These are phyloP conservation scores for Chironomus striatipennis DNA, from an alignment of 1,140 invertebrate species.

Conservation along the genomic window DNA sequence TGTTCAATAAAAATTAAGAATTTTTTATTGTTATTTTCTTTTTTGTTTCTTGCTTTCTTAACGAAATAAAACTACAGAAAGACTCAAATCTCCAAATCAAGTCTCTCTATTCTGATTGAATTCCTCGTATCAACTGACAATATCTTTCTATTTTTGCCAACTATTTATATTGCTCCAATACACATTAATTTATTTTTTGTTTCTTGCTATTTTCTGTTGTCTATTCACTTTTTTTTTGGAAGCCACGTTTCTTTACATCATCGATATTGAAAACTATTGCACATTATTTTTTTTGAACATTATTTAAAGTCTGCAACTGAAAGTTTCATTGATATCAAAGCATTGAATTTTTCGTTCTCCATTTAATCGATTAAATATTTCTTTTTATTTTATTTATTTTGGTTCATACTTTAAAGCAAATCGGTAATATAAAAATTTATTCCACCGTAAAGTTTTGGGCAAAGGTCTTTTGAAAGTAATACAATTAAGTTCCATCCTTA, in stretches of 20 bases:
- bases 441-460: too few relatives aligned
- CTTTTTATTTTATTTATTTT: too few relatives aligned
- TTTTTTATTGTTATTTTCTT: neutral
- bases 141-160: constrained; percentile 10
- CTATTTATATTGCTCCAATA: constrained; percentile 19
- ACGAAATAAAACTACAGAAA: neutral
- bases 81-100: neutral
- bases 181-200: neutral
- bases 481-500: too few relatives aligned
- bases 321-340: neutral
- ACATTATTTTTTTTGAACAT: neutral
- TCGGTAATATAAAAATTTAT: too few relatives aligned
- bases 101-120: constrained; percentile 15
- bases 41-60: neutral
- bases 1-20: too few relatives aligned
- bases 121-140: constrained; percentile 22
- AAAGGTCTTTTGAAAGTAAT: too few relatives aligned
- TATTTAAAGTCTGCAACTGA: neutral
- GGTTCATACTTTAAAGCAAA: too few relatives aligned
- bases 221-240: neutral
- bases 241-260: constrained; percentile 19
- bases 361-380: too few relatives aligned
- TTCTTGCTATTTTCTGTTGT: too few relatives aligned
- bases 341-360: too few relatives aligned
- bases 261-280: neutral